A percentile compares a stretch with the other conserved stretches of the same genome.
Conservation (phyloP, 2,113 vertebrate genomes). For the Oenanthe oenanthe region DNA sequence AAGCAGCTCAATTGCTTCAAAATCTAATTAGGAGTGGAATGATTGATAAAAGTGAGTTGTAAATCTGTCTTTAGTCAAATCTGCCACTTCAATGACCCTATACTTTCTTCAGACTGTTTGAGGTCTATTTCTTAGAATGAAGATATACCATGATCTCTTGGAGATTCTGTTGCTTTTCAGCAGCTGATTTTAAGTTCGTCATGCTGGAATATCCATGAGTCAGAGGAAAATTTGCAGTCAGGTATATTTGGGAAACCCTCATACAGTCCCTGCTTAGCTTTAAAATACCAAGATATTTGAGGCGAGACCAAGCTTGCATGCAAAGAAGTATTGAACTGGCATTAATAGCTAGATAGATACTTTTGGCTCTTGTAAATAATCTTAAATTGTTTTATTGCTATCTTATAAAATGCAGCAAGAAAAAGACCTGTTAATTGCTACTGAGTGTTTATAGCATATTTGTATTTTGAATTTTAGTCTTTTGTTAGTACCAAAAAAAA, state of each 20-base stretch:
- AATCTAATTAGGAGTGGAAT: background rate
- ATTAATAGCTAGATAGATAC: background rate
- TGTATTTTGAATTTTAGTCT: background rate
- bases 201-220: background rate
- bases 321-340: background rate
- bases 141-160: background rate
- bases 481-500: background rate
- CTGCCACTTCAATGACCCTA: background rate
- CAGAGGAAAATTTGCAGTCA: background rate
- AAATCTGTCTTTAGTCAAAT: background rate
- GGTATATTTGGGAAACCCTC: background rate
- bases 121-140: background rate
- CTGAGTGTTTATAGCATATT: background rate
- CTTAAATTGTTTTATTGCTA: background rate
- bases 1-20: background rate
- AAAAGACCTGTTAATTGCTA: background rate
- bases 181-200: background rate
- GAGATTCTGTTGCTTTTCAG: background rate
- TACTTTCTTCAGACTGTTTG: background rate
- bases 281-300: background rate
- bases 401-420: background rate
- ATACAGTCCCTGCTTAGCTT: background rate
- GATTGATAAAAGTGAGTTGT: background rate
- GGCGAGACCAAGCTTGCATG: background rate
- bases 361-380: background rate